A percentile compares a stretch with the other conserved stretches of the same genome.
Evolutionary conservation across 1,140 invertebrate genomes (phyloP).

Genomic region (Trichonephila clavipes): DNA sequence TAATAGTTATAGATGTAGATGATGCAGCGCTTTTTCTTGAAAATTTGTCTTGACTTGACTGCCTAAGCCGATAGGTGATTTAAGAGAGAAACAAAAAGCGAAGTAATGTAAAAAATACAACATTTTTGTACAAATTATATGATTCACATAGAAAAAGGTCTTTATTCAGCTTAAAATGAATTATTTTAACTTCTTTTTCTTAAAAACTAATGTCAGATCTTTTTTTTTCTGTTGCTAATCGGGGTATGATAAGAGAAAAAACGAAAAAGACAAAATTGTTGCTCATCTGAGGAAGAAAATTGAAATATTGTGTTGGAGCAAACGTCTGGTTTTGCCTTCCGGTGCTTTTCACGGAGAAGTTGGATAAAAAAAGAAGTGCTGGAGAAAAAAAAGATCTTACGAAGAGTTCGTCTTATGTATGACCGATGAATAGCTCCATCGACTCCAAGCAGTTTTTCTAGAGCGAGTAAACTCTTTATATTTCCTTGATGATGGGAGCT

Average conservation of each 20-base stretch:
- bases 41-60: too few species aligned
- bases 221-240: background rate
- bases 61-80: too few species aligned
- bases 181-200: background rate
- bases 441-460: constrained; percentile 16
- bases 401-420: background rate
- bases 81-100: too few species aligned
- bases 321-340: constrained; percentile 4
- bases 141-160: background rate
- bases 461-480: constrained; percentile 13
- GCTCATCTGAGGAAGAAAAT: background rate
- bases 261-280: background rate
- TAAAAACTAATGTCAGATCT: background rate
- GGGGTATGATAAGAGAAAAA: background rate
- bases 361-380: background rate
- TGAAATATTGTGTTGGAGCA: constrained; percentile 20
- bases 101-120: too few species aligned
- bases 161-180: background rate
- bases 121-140: background rate
- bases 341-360: background rate
- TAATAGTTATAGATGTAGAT: too few species aligned
- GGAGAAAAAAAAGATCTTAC: background rate
- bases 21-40: too few species aligned
- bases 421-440: constrained; percentile 28
- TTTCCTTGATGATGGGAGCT: constrained; percentile 27